Conservation (phyloP, 2,797 vertebrate genomes). For the Chiroxiphia lanceolata region DNA sequence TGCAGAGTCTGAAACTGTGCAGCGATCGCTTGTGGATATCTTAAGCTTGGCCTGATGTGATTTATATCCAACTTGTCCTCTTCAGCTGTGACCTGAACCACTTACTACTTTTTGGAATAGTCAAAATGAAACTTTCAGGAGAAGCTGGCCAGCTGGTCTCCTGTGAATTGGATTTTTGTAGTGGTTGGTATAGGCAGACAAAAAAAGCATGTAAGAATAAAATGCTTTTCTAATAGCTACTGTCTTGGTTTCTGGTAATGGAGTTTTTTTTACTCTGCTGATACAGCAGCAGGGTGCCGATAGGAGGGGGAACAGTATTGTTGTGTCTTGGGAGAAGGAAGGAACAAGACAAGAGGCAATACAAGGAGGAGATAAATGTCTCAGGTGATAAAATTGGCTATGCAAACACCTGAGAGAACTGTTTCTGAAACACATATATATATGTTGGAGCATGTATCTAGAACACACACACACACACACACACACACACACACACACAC, state of each 20-base stretch:
- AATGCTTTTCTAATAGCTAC: neutral
- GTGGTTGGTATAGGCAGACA: neutral
- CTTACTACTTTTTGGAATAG: constrained; percentile 1
- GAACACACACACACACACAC: neutral
- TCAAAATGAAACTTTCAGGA: neutral
- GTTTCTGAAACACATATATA: neutral
- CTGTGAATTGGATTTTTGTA: neutral
- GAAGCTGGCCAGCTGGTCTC: neutral
- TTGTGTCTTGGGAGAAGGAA: neutral
- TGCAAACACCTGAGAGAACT: neutral
- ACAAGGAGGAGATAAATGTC: neutral
- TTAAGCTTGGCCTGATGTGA: neutral
- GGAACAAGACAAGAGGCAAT: neutral
- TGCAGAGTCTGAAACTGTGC: constrained; percentile 19
- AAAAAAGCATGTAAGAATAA: neutral
- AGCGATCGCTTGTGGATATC: neutral
- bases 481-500: no score
- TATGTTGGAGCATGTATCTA: neutral
- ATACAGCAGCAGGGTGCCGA: neutral
- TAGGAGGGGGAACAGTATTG: neutral
- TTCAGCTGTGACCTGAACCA: constrained; percentile 8
- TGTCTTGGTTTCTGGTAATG: neutral
- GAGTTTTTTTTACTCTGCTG: neutral
- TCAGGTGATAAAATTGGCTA: neutral
- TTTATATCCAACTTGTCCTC: neutral